A percentile compares a stretch with the other conserved stretches of the same genome.
phyloP scores from a whole-genome alignment of 2,797 vertebrate genomes.

The Ceyx erithaca region DNA sequence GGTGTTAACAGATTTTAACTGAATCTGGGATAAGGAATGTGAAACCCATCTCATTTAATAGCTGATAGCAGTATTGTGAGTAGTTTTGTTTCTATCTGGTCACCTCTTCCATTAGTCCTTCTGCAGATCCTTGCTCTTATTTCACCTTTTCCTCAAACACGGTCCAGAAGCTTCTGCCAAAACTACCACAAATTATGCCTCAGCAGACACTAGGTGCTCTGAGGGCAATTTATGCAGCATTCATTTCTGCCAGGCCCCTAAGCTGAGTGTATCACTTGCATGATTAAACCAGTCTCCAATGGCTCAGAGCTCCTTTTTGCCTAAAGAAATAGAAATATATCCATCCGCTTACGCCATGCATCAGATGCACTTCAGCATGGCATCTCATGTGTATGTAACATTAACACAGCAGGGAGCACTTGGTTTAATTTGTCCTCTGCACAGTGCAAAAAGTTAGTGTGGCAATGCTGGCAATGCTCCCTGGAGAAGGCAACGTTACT shows the following conservation, averaged over 20 bases:
- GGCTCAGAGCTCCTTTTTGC: background rate
- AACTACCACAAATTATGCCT: background rate
- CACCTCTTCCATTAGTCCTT: background rate
- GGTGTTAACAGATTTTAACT: background rate
- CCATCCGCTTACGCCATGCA: background rate
- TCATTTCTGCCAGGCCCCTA: background rate
- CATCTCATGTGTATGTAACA: background rate
- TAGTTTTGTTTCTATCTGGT: background rate
- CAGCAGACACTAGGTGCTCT: background rate
- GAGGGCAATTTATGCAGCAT: background rate
- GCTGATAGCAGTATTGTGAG: background rate
- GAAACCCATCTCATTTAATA: background rate
- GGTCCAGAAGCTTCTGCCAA: background rate
- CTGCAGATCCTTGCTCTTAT: background rate
- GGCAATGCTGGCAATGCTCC: background rate
- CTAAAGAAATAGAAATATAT: background rate
- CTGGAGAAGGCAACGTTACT: conserved; percentile 29
- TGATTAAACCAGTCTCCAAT: conserved; percentile 2
- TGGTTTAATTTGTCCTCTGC: background rate
- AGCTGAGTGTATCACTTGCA: background rate
- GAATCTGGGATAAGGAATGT: background rate
- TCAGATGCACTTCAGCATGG: background rate
- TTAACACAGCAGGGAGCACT: background rate
- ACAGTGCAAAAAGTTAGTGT: background rate
- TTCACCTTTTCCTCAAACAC: background rate